Base-by-base conservation (phyloP, 2,113 vertebrate species). In the Menura novaehollandiae region DNA sequence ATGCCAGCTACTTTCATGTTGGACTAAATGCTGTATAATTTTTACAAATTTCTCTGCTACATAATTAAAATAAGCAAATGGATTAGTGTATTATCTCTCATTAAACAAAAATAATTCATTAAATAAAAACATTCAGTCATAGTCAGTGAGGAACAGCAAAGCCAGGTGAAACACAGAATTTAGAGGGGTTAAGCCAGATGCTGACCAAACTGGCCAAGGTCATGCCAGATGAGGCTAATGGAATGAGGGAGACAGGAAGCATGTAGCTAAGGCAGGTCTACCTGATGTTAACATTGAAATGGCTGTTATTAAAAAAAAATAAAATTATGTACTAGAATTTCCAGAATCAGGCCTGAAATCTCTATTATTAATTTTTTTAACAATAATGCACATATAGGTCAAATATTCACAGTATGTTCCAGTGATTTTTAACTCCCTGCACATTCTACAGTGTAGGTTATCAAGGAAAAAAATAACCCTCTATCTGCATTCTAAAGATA, bases 221-320 rank as follows among this genome's bases (percentile, higher is more conserved):
- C 17, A 4, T 9, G 3, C 15, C 73, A 73, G 32, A 23, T 28
- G 27, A 85, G 27, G 23, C 14, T 39, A 23, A 6, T 27, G 17
- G 28, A 80, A 76, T 7, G 8, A 83, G 32, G 7, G 30, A 73
- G n/a, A 63, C 4, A 56, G 9, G 19, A 20, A 85, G 22, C 14
- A 53, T 8, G 23, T 13, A 41, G 33, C 16, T 74, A 67, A 51
- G 28, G 15, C 12, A 76, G n/a, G 16, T 85, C 41, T 52, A 22
- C 8, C 8, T 33, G 21, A 55, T 60, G 17, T 51, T 39, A 46
- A 49, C 83, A 53, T 4, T 44, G 8, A 78, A 93, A 93, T 32
- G 3, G 32, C 2, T 33, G 3, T 10, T 32, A 37, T 3, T 2
- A 1, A 20, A 56, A 53, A 11, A 41, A 14, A 69, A 27, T 6